Conservation (phyloP, 2,888 invertebrate genomes). For the Nineta flava region DNA sequence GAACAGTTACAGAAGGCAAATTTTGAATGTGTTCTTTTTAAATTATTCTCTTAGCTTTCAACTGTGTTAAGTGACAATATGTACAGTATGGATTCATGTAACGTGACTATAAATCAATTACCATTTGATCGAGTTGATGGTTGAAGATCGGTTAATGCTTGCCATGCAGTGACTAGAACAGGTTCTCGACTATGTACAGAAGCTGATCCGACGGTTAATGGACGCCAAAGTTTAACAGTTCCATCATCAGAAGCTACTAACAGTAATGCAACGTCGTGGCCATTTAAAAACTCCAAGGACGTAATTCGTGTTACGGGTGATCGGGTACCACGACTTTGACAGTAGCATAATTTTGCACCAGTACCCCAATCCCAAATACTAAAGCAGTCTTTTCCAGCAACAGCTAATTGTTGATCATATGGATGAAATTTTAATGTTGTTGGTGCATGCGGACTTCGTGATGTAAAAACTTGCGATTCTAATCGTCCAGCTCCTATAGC, state of each 20-base stretch:
- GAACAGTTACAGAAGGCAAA: too few relatives aligned
- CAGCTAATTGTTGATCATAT: conserved; percentile 75
- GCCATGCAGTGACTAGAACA: conserved; percentile 67
- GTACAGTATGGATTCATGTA: too few relatives aligned
- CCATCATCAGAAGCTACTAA: conserved; percentile 68
- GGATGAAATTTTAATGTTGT: conserved; percentile 74
- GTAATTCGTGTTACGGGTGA: conserved; percentile 47
- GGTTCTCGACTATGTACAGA: conserved; percentile 25
- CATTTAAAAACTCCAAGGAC: conserved; percentile 72
- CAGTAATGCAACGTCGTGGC: conserved; percentile 63
- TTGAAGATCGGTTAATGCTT: conserved; percentile 52
- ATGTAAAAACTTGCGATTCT: conserved; percentile 71
- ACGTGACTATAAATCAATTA: too few relatives aligned
- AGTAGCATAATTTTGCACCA: conserved; percentile 49
- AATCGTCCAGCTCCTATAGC: conserved; percentile 39
- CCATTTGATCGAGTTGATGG: conserved; percentile 24
- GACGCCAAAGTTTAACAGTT: conserved; percentile 52
- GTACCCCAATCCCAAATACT: conserved; percentile 76
- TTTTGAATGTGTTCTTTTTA: too few relatives aligned
- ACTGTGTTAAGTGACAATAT: too few relatives aligned
- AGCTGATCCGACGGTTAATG: conserved; percentile 22
- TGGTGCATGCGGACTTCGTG: conserved; percentile 63
- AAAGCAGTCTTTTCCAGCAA: conserved; percentile 72
- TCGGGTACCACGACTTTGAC: conserved; percentile 25
- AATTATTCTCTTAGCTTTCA: too few relatives aligned